Evolutionary conservation across 1,140 invertebrate genomes (phyloP), one percentile per base, ranked within the genome.

Genomic region (Sesamia nonagrioides): DNA sequence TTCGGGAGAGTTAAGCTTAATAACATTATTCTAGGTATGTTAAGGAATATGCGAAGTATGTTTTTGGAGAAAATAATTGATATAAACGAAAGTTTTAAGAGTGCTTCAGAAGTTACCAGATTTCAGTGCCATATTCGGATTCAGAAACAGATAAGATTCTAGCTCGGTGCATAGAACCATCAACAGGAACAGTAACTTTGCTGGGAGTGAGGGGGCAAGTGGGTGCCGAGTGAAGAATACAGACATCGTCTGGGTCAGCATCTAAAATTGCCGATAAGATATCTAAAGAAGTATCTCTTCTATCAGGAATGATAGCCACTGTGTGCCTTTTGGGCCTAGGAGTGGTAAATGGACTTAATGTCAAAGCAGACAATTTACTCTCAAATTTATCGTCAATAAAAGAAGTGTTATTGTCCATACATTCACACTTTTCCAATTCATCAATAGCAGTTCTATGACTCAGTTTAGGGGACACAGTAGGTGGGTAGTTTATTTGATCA

Each of bases 401-500:
- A 58, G 89, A 90, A 81, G 68, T 77, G 75, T 87, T 86, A 50
- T 87, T 85, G 68, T 87, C 88, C 58, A 82, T 80, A 79, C 87
- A 91, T 82, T 92, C 88, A 69, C 86, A 93, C 75, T 88, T 82
- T 77, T 87, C 86, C 50, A 84, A 75, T 35, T 85, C 80, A 68
- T 88, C 82, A 72, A 86, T 83, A 56, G 85, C 40, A 82, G 79
- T 86, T 82, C 84, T 91, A 78, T 90, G 91, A 78, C 73, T 87
- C 71, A 89, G 91, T 89, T 89, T 93, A 79, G 83, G 96, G 3
- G 96, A 96, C 2, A 97, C 96, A 2, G 95, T 96, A 48, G 96
- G 94, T 0, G 97, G 97, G 91, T 97, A 97, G 92, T 97, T 97
- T 60, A 97, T 97, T 84, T 96, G 95, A 84, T 97, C 96, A 54